Conservation (phyloP, 1,140 invertebrate genomes). For the Drosophila teissieri region DNA sequence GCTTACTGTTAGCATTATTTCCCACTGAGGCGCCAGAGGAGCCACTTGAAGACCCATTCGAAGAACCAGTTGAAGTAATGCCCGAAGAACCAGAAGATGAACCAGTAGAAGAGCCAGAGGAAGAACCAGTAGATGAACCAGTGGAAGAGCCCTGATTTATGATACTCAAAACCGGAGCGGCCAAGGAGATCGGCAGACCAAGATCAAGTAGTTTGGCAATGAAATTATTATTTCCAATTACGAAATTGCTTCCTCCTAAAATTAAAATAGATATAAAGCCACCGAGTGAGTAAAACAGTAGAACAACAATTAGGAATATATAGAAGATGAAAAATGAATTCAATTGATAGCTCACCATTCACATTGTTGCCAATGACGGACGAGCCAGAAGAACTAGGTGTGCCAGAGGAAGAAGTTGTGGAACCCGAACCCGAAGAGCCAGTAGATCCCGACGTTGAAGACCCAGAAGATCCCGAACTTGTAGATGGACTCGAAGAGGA, state of each 20-base stretch:
- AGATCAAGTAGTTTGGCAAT: background rate
- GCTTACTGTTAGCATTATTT: conserved; percentile 19
- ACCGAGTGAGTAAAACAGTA: no score
- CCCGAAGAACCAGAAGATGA: background rate
- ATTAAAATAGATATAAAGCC: no score
- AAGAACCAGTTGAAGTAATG: background rate
- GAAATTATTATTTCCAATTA: conserved; percentile 10
- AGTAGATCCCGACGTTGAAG: background rate
- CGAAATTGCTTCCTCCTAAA: background rate
- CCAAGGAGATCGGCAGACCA: background rate
- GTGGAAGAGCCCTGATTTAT: background rate
- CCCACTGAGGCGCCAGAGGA: background rate
- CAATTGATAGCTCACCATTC: background rate
- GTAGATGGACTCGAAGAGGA: background rate
- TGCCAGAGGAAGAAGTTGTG: background rate
- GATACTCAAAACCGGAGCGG: background rate
- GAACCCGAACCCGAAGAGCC: background rate
- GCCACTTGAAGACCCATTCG: background rate
- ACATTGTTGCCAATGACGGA: conserved; percentile 3
- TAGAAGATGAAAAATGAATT: background rate
- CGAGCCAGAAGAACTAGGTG: conserved; percentile 1
- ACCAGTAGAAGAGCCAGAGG: background rate
- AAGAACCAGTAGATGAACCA: background rate
- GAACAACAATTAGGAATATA: background rate
- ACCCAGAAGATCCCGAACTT: background rate